Evolutionary conservation across 2,797 vertebrate species (phyloP).

Genomic region (Sciurus vulgaris): DNA sequence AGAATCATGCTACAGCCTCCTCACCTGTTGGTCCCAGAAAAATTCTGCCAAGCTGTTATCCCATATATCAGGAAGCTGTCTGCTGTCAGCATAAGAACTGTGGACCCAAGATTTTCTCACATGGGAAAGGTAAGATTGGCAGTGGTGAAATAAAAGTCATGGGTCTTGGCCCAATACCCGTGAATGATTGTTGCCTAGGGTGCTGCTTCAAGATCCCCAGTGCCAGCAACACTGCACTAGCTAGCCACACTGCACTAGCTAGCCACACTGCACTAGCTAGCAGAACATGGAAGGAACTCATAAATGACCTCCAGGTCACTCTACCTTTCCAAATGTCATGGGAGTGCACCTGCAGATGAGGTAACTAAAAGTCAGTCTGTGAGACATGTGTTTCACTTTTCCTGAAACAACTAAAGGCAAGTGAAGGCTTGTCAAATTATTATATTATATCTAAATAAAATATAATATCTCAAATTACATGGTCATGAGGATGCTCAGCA

Average conservation of each 20-base stretch:
- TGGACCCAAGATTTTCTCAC: neutral
- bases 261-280: neutral
- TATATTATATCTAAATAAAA: neutral
- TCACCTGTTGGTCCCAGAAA: neutral
- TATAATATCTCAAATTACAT: neutral
- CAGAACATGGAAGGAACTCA: neutral
- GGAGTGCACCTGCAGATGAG: neutral
- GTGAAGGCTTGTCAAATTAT: neutral
- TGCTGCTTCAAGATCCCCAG: too few relatives aligned
- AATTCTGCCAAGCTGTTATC: neutral
- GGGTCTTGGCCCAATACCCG: neutral
- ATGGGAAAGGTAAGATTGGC: fast-evolving
- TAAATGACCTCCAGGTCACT: neutral
- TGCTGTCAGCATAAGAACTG: too few relatives aligned
- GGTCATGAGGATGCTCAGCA: neutral
- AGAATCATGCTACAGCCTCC: neutral
- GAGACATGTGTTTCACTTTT: neutral
- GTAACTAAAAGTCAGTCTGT: neutral
- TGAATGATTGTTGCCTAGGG: neutral
- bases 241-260: neutral
- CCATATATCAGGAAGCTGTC: neutral
- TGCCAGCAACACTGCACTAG: neutral
- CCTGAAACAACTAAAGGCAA: neutral
- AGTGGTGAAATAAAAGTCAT: neutral
- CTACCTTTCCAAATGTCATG: neutral